A percentile compares a stretch with the other conserved stretches of the same genome.
Conservation (phyloP, 1,140 invertebrate genomes). For the Lepidotrigona ventralis region DNA sequence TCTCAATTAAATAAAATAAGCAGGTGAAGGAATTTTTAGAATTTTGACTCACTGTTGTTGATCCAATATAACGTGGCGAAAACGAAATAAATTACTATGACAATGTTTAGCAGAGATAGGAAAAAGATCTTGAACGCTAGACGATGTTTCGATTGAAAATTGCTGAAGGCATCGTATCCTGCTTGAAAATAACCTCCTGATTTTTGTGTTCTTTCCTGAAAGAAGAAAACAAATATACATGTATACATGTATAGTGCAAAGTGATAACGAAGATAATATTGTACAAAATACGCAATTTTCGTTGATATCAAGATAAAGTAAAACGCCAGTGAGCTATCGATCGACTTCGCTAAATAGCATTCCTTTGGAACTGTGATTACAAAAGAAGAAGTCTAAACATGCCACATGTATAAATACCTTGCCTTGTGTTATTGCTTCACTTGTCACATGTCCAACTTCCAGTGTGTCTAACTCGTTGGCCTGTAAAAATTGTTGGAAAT, state of each 20-base stretch:
- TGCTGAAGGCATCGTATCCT: constrained; percentile 3
- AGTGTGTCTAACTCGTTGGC: constrained; percentile 39
- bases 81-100: constrained; percentile 55
- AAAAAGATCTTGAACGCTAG: constrained; percentile 29
- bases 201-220: constrained; percentile 18
- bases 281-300: background rate
- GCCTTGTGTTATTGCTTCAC: background rate
- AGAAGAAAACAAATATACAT: background rate
- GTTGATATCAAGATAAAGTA: background rate
- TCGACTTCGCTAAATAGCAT: background rate
- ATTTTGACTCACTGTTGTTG: constrained; percentile 34
- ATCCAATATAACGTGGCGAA: constrained; percentile 59
- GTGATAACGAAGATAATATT: background rate
- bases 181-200: background rate
- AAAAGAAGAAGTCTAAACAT: background rate
- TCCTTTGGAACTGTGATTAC: background rate
- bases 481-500: constrained; percentile 21
- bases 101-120: constrained; percentile 46
- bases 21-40: background rate
- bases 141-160: constrained; percentile 41
- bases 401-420: constrained; percentile 28
- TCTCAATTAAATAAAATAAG: background rate
- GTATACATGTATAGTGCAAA: too few species aligned
- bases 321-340: background rate
- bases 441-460: constrained; percentile 13